A percentile compares a stretch with the other conserved stretches of the same genome.
Conservation (phyloP, 1,140 invertebrate species). For the Rhopalosiphum maidis region DNA sequence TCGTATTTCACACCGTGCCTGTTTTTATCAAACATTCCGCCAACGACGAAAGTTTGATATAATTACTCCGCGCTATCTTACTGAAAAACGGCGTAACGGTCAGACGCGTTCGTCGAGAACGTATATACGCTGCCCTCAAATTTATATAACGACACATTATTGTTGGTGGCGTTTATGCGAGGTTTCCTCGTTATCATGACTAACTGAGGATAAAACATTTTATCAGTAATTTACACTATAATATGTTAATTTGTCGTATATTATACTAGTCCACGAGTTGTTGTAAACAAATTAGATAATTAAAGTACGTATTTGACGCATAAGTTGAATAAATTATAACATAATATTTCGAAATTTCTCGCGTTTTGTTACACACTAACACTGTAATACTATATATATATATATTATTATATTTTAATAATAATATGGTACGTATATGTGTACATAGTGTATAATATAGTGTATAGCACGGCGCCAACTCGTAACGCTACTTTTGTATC, state of each 20-base stretch:
- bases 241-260: constrained; percentile 12
- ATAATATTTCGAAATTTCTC: background rate
- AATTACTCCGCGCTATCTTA: background rate
- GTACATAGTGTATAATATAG: background rate
- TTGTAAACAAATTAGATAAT: constrained; percentile 10
- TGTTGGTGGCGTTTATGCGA: background rate
- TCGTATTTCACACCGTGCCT: no score
- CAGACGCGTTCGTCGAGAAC: background rate
- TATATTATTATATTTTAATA: background rate
- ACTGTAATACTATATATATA: background rate
- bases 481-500: background rate
- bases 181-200: background rate
- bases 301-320: constrained; percentile 26
- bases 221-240: constrained; percentile 25
- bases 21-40: background rate
- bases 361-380: background rate
- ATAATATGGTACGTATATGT: background rate
- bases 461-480: background rate
- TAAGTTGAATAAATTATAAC: constrained; percentile 26
- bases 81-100: background rate
- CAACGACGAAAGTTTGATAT: background rate
- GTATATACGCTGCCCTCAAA: background rate
- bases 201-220: constrained; percentile 39
- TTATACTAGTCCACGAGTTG: background rate
- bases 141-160: background rate